These are phyloP conservation scores for Ditula angustiorana DNA, from an alignment of 2,888 invertebrate species.

Conservation along the genomic window DNA sequence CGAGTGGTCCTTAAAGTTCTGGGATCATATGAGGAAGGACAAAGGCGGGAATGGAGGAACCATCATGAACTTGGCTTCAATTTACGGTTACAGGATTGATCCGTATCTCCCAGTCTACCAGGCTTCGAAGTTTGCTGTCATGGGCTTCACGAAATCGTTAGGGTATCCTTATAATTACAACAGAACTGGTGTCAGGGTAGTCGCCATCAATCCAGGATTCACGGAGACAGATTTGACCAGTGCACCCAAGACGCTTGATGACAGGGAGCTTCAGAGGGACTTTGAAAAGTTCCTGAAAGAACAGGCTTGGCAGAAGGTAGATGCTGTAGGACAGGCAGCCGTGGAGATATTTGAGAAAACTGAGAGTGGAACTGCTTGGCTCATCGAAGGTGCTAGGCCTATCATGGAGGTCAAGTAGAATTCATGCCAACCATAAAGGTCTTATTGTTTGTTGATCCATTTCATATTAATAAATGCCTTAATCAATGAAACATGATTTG, in stretches of 20 bases:
- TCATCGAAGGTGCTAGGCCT: slow-evolving; percentile 73
- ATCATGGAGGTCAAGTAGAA: slow-evolving; percentile 54
- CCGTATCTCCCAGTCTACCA: slow-evolving; percentile 85
- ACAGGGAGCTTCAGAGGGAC: slow-evolving; percentile 45
- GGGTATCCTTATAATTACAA: slow-evolving; percentile 73
- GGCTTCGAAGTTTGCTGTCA: slow-evolving; percentile 85
- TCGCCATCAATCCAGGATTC: slow-evolving; percentile 83
- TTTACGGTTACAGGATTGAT: slow-evolving; percentile 81
- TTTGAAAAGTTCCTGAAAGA: slow-evolving; percentile 46
- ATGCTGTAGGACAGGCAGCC: slow-evolving; percentile 59
- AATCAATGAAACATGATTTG: no score
- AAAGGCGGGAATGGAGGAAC: slow-evolving; percentile 86
- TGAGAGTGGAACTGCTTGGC: slow-evolving; percentile 82
- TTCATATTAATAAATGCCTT: no score
- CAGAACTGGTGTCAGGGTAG: slow-evolving; percentile 78
- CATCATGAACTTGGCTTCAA: slow-evolving; percentile 88
- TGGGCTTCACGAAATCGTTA: slow-evolving; percentile 80
- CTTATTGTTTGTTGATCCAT: no score
- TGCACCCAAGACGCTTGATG: slow-evolving; percentile 43
- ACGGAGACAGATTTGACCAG: slow-evolving; percentile 67
- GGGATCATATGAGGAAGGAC: slow-evolving; percentile 85
- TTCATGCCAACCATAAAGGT: no score
- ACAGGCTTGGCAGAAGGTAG: slow-evolving; percentile 59
- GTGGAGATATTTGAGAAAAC: slow-evolving; percentile 66
- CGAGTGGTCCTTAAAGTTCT: slow-evolving; percentile 79